Evolutionary conservation across 1,140 invertebrate genomes (phyloP).

Genomic region (Drosophila athabasca): DNA sequence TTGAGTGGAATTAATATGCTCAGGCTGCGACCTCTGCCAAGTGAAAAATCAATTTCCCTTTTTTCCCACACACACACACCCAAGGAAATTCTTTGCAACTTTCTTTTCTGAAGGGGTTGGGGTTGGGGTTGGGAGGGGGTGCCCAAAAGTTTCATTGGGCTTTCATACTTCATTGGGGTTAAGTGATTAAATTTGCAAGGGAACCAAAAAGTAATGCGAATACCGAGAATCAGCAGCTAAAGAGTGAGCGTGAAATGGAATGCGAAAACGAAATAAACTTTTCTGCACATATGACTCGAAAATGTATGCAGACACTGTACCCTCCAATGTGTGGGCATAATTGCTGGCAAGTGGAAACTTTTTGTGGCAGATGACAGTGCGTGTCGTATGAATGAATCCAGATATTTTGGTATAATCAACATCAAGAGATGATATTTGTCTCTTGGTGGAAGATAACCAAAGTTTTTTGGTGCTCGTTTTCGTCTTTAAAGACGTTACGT

Average conservation of each 20-base stretch:
- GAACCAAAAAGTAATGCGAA: constrained; percentile 38
- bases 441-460: no score
- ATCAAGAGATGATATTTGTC: no score
- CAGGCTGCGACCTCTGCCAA: constrained; percentile 64
- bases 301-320: constrained; percentile 20
- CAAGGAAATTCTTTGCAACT: constrained; percentile 38
- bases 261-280: constrained; percentile 44
- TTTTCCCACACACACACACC: neutral
- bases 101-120: constrained; percentile 32
- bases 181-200: constrained; percentile 78
- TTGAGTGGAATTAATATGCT: constrained; percentile 71
- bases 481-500: no score
- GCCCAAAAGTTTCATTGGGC: constrained; percentile 47
- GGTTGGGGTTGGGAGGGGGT: neutral
- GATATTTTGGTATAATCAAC: neutral
- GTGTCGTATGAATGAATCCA: neutral
- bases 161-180: constrained; percentile 76
- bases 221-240: constrained; percentile 10
- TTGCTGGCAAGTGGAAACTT: constrained; percentile 52
- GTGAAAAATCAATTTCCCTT: constrained; percentile 74
- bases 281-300: constrained; percentile 54
- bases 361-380: constrained; percentile 19
- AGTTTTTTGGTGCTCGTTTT: no score
- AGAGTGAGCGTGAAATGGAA: constrained; percentile 7
- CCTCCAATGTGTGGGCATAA: constrained; percentile 34